Conservation (phyloP, 2,888 invertebrate genomes). For the Siphlonurus alternatus region DNA sequence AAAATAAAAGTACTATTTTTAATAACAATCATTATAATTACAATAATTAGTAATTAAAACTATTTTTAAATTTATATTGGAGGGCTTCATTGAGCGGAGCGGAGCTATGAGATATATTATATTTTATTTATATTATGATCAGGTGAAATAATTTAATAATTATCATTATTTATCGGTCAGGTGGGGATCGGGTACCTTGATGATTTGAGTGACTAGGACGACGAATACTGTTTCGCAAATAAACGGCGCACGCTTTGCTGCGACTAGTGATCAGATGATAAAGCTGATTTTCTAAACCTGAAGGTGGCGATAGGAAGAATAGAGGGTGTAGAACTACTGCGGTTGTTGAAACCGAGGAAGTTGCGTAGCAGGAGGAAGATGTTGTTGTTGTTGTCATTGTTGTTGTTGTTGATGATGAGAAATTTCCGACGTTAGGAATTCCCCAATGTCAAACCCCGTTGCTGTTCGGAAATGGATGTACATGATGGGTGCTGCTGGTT, state of each 20-base stretch:
- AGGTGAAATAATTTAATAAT: background rate
- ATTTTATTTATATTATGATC: background rate
- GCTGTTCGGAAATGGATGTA: constrained; percentile 50
- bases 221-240: constrained; percentile 30
- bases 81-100: constrained; percentile 2
- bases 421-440: constrained; percentile 37
- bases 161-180: background rate
- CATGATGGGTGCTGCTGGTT: constrained; percentile 35
- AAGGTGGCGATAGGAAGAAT: constrained; percentile 21
- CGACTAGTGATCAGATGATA: constrained; percentile 37
- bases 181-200: background rate
- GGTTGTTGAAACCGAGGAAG: constrained; percentile 26
- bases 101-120: background rate
- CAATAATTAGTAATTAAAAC: background rate
- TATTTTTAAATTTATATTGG: background rate
- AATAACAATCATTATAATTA: too few relatives aligned
- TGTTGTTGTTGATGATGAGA: constrained; percentile 15
- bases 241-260: constrained; percentile 48
- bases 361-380: constrained; percentile 19
- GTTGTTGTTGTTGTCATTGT: background rate
- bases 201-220: background rate
- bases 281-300: constrained; percentile 33
- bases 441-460: constrained; percentile 71
- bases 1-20: too few relatives aligned
- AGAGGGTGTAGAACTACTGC: constrained; percentile 25